Base-by-base conservation (phyloP, 92 coral and sea anemone species). In the Epizoanthus ramosus region DNA sequence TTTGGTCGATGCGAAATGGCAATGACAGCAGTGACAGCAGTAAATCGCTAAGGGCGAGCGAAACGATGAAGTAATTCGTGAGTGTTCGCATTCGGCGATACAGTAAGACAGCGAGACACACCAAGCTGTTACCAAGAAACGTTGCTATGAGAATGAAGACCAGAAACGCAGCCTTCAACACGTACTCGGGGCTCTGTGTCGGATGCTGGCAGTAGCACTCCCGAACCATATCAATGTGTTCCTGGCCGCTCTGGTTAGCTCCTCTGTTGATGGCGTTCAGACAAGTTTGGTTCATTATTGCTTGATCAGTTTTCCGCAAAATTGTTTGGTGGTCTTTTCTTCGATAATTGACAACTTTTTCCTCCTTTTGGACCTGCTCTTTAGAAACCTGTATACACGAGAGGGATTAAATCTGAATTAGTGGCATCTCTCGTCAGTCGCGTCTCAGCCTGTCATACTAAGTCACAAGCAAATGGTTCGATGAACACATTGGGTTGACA, bases 1-100 rank as follows among this genome's bases (percentile, higher is more conserved):
- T 89, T 72, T 89, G 94, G 80, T 93, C 86, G 47, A 95, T 85
- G 79, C 95, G 83, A 63, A 89, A 87, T 22, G 98, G 98, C 57
- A 95, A 83, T 14, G 94, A 87, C 52, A 90, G 8, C 12, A 87
- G 16, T 14, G 97, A 84, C 15, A 95, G 84, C 56, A 95, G 80
- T 31, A 95, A 79, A 76, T 95, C 98, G 19, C 94, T 88, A 63
- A 95, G 90, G 1, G 98, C 98, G 79, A 95, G 89, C 10, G 98
- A 95, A 43, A 91, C 91, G 59, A 95, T 89, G 83, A 93, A 95
- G 64, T 91, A 95, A 79, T 95, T 95, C 53, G 98, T 93, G 79
- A 93, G 89, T 0, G 95, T 87, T 17, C 98, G 95, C 37, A 95
- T 94, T 18, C 97, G 89, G 15, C 85, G 95, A 75, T 87, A 85